phyloP scores from a whole-genome alignment of 1,140 invertebrate genomes.

The Drosophila cardini region DNA sequence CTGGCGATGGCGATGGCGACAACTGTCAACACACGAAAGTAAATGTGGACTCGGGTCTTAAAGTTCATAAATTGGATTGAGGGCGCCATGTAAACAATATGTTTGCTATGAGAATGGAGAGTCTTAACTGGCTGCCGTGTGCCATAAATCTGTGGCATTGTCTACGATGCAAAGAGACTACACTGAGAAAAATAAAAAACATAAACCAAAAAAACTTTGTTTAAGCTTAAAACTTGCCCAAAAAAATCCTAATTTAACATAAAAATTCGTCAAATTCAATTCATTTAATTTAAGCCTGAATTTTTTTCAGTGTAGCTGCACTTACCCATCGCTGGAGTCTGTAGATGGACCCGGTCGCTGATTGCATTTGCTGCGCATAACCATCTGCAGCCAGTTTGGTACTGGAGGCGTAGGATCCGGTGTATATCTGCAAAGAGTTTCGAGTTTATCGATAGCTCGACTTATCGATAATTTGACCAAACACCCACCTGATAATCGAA shows the following conservation, averaged over 20 bases:
- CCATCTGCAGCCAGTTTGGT: constrained; percentile 84
- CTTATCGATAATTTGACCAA: neutral
- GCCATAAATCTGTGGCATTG: constrained; percentile 70
- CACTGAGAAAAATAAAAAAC: too few relatives aligned
- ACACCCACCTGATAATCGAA: constrained; percentile 76
- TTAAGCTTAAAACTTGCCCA: too few relatives aligned
- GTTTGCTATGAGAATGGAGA: constrained; percentile 20
- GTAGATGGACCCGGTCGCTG: constrained; percentile 42
- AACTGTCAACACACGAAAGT: constrained; percentile 79
- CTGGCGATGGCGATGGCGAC: constrained; percentile 60
- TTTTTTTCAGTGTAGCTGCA: constrained; percentile 15
- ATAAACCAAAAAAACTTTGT: too few relatives aligned
- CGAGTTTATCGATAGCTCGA: neutral
- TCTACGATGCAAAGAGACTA: neutral
- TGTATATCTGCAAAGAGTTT: constrained; percentile 60
- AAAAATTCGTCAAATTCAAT: too few relatives aligned
- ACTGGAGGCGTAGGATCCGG: constrained; percentile 75
- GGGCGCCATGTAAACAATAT: constrained; percentile 73
- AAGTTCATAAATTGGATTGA: constrained; percentile 78
- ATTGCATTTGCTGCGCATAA: constrained; percentile 83
- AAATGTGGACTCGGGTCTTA: constrained; percentile 63
- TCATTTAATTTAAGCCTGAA: too few relatives aligned
- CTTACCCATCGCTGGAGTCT: constrained; percentile 69
- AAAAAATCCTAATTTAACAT: too few relatives aligned
- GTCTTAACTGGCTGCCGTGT: constrained; percentile 69